Percentiles rank a stretch among this genome's conserved stretches.
These are phyloP conservation scores for Psittacara wagleri DNA, from an alignment of 2,113 vertebrate species.

Conservation along the genomic window DNA sequence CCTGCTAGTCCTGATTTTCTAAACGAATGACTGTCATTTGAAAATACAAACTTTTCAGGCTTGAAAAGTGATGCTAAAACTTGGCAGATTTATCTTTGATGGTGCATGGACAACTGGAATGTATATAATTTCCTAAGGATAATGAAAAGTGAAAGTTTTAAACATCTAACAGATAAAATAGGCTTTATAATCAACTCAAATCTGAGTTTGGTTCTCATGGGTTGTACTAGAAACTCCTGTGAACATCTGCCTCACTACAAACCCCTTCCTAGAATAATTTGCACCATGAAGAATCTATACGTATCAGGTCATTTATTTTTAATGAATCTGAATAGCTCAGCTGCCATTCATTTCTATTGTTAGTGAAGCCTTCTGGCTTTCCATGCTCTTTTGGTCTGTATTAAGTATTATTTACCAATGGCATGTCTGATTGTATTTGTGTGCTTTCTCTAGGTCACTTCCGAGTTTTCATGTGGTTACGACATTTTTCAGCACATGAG, in stretches of 20 bases:
- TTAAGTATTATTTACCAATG: neutral
- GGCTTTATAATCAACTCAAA: neutral
- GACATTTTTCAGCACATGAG: constrained; percentile 23
- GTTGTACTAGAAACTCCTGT: neutral
- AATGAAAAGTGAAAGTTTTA: neutral
- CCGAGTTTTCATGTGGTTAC: constrained; percentile 5
- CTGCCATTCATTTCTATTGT: neutral
- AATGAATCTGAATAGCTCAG: neutral
- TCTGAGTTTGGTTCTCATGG: neutral
- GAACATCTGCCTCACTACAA: neutral
- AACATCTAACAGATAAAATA: neutral
- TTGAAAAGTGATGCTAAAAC: neutral
- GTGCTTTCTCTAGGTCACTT: neutral
- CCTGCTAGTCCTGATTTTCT: neutral
- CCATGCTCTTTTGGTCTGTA: neutral
- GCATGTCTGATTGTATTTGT: neutral
- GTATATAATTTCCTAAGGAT: neutral
- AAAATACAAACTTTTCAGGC: neutral
- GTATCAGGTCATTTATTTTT: neutral
- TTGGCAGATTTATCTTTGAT: neutral
- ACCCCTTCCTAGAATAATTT: neutral
- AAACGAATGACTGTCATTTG: rapidly evolving
- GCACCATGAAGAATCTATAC: neutral
- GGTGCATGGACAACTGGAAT: neutral
- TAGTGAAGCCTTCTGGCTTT: neutral